Conservation (phyloP, 2,113 vertebrate species). For the Dipodomys merriami region DNA sequence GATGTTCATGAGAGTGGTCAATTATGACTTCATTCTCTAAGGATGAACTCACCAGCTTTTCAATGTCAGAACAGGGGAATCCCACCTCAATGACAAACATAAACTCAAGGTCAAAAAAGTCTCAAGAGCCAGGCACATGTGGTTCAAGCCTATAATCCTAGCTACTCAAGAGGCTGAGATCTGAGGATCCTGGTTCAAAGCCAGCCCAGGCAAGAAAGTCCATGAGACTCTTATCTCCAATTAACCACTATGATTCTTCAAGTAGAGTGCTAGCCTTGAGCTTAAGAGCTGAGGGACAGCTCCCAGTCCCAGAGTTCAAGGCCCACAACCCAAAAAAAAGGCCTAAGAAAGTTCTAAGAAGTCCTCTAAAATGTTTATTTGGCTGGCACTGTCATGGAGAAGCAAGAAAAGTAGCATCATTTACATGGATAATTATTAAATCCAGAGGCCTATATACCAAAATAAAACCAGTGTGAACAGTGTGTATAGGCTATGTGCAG, state of each 20-base stretch:
- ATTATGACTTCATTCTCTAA: conserved; percentile 58
- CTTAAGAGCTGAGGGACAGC: too few relatives aligned
- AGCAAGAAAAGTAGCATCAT: neutral
- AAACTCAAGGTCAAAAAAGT: conserved; percentile 41
- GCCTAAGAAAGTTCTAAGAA: conserved; percentile 24
- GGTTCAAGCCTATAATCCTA: too few relatives aligned
- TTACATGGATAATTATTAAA: conserved; percentile 29
- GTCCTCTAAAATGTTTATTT: conserved; percentile 15
- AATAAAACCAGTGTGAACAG: neutral
- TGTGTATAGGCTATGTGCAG: neutral
- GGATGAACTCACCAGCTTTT: conserved; percentile 61
- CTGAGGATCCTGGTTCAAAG: too few relatives aligned
- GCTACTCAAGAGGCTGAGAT: too few relatives aligned
- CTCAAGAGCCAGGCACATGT: too few relatives aligned
- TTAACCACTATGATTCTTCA: too few relatives aligned
- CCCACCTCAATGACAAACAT: conserved; percentile 51
- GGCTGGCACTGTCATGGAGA: neutral
- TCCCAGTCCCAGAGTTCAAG: too few relatives aligned
- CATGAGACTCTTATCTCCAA: too few relatives aligned
- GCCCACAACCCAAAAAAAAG: neutral
- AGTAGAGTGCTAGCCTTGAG: too few relatives aligned
- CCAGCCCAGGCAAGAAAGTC: too few relatives aligned
- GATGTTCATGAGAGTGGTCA: conserved; percentile 30
- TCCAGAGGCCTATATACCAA: neutral
- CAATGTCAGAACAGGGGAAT: conserved; percentile 17